Evolutionary conservation across 2,113 vertebrate species (phyloP).

Genomic region (Chrysochloris asiatica): DNA sequence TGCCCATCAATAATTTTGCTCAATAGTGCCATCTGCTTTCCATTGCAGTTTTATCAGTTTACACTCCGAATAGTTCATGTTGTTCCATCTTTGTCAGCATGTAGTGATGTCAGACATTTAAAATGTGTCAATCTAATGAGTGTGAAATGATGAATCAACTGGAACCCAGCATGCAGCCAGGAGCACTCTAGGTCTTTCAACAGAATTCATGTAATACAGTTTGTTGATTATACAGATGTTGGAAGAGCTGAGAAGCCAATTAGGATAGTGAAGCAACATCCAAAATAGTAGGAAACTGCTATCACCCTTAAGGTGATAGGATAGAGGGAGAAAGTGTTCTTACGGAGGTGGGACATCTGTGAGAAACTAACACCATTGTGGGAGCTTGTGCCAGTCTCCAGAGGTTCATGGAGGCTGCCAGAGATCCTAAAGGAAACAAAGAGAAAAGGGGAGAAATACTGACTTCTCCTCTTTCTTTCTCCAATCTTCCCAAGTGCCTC

Average conservation of each 20-base stretch:
- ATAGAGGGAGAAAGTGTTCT: background rate
- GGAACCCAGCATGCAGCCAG: too few species aligned
- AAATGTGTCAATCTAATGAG: background rate
- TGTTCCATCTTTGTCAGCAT: background rate
- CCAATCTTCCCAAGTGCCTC: background rate
- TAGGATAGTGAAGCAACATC: background rate
- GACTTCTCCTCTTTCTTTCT: background rate
- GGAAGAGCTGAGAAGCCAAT: background rate
- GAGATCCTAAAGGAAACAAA: background rate
- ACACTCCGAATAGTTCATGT: background rate
- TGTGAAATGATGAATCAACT: background rate
- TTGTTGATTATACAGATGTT: background rate
- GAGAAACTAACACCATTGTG: background rate
- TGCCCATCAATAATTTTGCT: background rate
- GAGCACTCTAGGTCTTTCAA: background rate
- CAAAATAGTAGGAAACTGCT: background rate
- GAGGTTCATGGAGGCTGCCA: background rate
- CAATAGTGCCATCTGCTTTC: background rate
- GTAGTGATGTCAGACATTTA: background rate
- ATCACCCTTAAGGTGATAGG: rapidly evolving
- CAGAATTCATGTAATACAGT: background rate
- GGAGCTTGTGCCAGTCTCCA: background rate
- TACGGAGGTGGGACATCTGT: background rate
- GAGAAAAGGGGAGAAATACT: background rate
- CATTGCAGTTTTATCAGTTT: background rate